phyloP scores from a whole-genome alignment of 2,888 invertebrate genomes.

The Lagria hirta region DNA sequence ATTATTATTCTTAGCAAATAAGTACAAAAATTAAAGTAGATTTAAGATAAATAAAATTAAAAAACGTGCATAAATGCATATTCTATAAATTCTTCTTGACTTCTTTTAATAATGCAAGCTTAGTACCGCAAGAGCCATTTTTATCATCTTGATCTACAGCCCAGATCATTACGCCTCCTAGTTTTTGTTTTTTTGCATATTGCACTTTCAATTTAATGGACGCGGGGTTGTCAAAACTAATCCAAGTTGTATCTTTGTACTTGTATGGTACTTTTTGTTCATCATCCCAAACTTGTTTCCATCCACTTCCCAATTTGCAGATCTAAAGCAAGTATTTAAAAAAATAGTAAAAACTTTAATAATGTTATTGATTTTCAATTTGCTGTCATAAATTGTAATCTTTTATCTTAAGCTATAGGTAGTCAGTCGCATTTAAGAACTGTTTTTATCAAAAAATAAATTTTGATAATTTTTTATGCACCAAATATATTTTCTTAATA shows the following conservation, averaged over 20 bases:
- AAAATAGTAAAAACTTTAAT: too few relatives aligned
- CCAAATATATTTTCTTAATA: too few relatives aligned
- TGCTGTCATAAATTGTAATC: too few relatives aligned
- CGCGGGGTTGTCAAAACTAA: slow-evolving; percentile 32
- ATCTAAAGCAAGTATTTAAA: too few relatives aligned
- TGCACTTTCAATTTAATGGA: slow-evolving; percentile 28
- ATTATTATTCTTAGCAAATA: too few relatives aligned
- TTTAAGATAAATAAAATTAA: neutral
- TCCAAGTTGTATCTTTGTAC: slow-evolving; percentile 27
- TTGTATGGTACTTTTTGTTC: slow-evolving; percentile 33
- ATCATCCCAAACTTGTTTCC: slow-evolving; percentile 32
- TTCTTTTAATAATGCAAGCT: slow-evolving; percentile 29
- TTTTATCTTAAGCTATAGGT: too few relatives aligned
- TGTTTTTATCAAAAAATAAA: too few relatives aligned
- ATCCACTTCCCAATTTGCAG: slow-evolving; percentile 27
- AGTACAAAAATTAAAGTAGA: too few relatives aligned
- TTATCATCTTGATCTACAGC: slow-evolving; percentile 35
- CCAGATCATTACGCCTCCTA: slow-evolving; percentile 39
- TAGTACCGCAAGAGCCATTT: slow-evolving; percentile 34
- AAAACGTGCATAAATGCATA: neutral
- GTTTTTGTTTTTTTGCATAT: slow-evolving; percentile 32
- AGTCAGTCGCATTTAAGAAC: too few relatives aligned
- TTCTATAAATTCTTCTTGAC: slow-evolving; percentile 26
- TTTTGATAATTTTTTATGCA: too few relatives aligned
- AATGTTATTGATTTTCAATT: too few relatives aligned